Base-by-base conservation (phyloP, 2,797 vertebrate species). In the Pristis pectinata region DNA sequence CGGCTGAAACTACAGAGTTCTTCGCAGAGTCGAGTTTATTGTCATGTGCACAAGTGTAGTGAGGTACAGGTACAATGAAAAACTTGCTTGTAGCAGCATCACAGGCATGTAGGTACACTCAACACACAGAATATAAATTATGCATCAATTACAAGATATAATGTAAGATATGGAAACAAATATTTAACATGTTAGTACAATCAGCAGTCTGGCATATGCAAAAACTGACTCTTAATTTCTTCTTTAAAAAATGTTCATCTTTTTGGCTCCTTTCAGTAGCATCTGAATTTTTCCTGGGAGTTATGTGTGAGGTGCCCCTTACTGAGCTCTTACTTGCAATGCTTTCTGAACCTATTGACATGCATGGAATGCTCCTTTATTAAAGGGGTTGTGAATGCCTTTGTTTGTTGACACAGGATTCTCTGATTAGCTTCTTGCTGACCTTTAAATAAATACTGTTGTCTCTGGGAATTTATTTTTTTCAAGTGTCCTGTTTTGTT, bases 241-340 rank as follows among this genome's bases (percentile, higher is more conserved):
- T 59, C 41, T 61, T 22, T 93, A 94, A 95, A 94, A 95, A 94
- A 82, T 80, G 10, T 94, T 95, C 95, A 95, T 95, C 93, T 92
- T 96, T 96, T 96, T 96, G 95, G 94, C 95, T 93, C 93, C 96
- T 96, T 96, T 95, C 95, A 96, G 94, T 95, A 95, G 95, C 95
- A 95, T 94, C 95, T 96, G 95, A 59, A 3, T 91, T 22, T 64
- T 22, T 67, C 24, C 19, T 41, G 34, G 19, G n/a, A 91, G n/a
- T 41, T 41, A 41, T 41, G 59, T 37, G 13, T 67, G 87, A 91
- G n/a, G 17, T 91, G 59, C 2, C n/a, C 61, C 61, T 41, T 10
- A 9, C n/a, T 91, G 87, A 41, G 8, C 87, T n/a, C 59, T 37
- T 41, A 9, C 61, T 70, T 44, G 37, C n/a, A 37, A 67, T 44